Evolutionary conservation across 2,888 invertebrate genomes (phyloP).

Genomic region (Nebria salina): DNA sequence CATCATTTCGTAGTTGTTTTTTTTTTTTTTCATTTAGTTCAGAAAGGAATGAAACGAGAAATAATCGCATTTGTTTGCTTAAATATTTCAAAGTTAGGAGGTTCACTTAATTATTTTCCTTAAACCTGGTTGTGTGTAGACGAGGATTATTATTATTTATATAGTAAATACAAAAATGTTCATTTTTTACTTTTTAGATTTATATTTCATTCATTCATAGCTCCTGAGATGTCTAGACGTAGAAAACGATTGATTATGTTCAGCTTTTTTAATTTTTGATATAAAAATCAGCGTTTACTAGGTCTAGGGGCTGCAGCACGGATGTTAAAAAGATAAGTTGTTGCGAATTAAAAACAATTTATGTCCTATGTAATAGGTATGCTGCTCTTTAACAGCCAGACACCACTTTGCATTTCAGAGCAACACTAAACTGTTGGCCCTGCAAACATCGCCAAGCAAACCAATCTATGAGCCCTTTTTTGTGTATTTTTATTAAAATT

Average conservation of each 20-base stretch:
- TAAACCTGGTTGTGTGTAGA: slow-evolving; percentile 36
- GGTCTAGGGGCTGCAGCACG: slow-evolving; percentile 27
- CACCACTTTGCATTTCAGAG: background rate
- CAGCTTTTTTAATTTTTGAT: background rate
- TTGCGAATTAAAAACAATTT: background rate
- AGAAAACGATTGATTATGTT: slow-evolving; percentile 18
- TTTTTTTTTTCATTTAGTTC: background rate
- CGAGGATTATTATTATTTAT: slow-evolving; percentile 36
- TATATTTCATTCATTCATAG: slow-evolving; percentile 29
- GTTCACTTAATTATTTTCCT: background rate
- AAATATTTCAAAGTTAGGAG: background rate
- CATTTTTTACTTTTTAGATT: background rate
- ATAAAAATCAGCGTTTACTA: slow-evolving; percentile 22
- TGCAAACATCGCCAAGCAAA: slow-evolving; percentile 31
- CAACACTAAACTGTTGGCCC: background rate
- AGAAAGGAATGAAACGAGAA: background rate
- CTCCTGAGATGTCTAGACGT: slow-evolving; percentile 42
- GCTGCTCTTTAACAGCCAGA: background rate
- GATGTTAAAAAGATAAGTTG: background rate
- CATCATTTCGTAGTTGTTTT: background rate
- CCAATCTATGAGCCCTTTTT: slow-evolving; percentile 45
- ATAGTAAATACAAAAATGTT: slow-evolving; percentile 38
- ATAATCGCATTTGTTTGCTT: background rate
- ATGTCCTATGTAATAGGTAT: background rate
- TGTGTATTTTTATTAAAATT: background rate